Conservation (phyloP, 2,113 vertebrate species). For the Lepus europaeus region DNA sequence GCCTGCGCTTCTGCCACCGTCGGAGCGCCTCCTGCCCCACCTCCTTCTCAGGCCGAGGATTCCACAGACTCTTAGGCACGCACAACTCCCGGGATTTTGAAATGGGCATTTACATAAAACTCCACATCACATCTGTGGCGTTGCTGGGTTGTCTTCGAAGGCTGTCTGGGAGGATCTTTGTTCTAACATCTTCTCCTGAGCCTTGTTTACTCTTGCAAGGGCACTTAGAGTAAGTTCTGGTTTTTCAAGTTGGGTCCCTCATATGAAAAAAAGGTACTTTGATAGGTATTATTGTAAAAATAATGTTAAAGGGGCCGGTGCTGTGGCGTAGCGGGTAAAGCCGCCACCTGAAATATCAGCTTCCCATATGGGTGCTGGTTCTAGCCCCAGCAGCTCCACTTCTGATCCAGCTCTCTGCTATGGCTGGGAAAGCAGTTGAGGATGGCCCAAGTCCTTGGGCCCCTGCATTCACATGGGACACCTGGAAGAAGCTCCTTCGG, state of each 20-base stretch:
- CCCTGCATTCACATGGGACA: too few species aligned
- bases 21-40: not conserved
- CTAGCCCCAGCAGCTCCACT: too few species aligned
- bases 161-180: not conserved
- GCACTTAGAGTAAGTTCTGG: too few species aligned
- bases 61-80: not conserved
- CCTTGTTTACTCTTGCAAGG: too few species aligned
- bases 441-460: too few species aligned
- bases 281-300: not conserved
- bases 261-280: not conserved
- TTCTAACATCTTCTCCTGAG: not conserved
- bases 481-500: too few species aligned
- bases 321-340: too few species aligned
- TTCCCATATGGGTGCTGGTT: too few species aligned
- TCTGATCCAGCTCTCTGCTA: too few species aligned
- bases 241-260: not conserved
- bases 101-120: not conserved
- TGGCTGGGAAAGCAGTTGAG: too few species aligned
- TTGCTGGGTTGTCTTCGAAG: not conserved
- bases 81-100: not conserved
- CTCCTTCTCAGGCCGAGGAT: conserved; percentile 72
- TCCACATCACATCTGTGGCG: not conserved
- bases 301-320: too few species aligned
- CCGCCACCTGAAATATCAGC: too few species aligned
- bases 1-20: not conserved